Evolutionary conservation across 2,888 invertebrate genomes (phyloP), one percentile per base, ranked within the genome.

Genomic region (Philonicus albiceps): DNA sequence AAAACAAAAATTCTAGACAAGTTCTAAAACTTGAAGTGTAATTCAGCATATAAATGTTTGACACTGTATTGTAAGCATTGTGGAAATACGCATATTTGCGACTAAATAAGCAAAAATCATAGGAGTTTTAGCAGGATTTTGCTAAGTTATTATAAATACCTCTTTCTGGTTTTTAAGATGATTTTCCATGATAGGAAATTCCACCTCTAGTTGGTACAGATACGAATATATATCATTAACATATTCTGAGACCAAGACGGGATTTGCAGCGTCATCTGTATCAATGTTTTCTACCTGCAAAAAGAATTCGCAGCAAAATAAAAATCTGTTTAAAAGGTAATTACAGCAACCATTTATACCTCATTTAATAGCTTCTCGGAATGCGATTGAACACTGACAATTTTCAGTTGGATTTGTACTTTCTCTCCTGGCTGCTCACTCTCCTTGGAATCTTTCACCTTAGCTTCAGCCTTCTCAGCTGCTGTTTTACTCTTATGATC

Each of bases 181-280:
- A 90, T 95, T 93, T 22, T 92, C 91, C 55, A 93, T 92, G 86
- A 98, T 94, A 3, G 94, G 93, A 91, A 94, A 95, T 89, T 94
- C 93, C 22, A 91, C 91, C 93, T 98, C 98, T 87, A 98, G 91
- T 80, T 94, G 92, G 88, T 95, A 94, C 90, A 98, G 93, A 92
- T 98, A 97, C 22, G 93, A 93, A 91, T 97, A 98, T 90, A 99
- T 98, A 89, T 98, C 98, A 88, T 96, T 96, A 43, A 96, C 96
- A 91, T 98, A 98, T 89, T 96, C 95, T 19, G 96, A 94, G 90
- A 97, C 96, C 89, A 97, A 93, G 89, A 96, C 93, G 3, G 97
- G 96, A 91, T 97, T 97, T 74, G 94, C 93, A 64, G 93, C 93
- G 90, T 97, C 96, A 78, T 94, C 94, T 19, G 93, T 94, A 90